Evolutionary conservation across 2,888 invertebrate species (phyloP), one percentile per base, ranked within the genome.

Genomic region (Hedya salicella): DNA sequence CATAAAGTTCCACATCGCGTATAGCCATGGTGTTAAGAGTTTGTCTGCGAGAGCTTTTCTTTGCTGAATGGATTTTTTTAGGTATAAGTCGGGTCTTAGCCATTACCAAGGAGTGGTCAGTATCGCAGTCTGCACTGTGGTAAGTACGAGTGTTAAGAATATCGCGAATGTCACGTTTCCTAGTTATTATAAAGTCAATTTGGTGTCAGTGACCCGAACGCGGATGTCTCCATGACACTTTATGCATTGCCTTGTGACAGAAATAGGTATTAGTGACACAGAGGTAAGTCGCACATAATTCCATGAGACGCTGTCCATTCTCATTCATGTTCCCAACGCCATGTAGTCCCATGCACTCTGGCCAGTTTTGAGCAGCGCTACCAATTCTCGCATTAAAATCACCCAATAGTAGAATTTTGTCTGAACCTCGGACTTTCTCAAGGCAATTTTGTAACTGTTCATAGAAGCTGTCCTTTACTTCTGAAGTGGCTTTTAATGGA

Each of bases 251-350:
- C 14, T 49, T 49, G 11, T 49, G 21, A n/a, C 25, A 3, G 14
- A 49, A 49, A 6, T 30, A 49, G 19, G 49, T 49, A 8, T 49
- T 30, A 8, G 49, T 14, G 0, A 49, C 14, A 8, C 49, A 49
- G 5, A 49, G 49, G n/a, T 30, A n/a, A 2, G 30, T 6, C 1
- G 74, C 57, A 62, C 75, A 78, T 0, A 78, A 19, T 16, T 44
- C 67, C 0, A 76, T 68, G 4, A 77, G 52, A 6, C 72, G 14
- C 13, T 66, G 70, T 0, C 76, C 76, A 44, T 74, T 76, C 40
- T 69, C 71, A 44, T 76, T 77, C 71, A 72, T 75, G 6, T 67
- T 73, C 0, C 75, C 75, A 8, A 75, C 53, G 1, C 75, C 75
- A 50, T 79, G 75, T 57, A 69, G 68, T 0, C 75, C 74, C 17